Evolutionary conservation across 37 sponge, comb jelly and placozoan genomes (phyloP), one percentile per base, ranked within the genome.

Genomic region (Cliona cf. orientalis): DNA sequence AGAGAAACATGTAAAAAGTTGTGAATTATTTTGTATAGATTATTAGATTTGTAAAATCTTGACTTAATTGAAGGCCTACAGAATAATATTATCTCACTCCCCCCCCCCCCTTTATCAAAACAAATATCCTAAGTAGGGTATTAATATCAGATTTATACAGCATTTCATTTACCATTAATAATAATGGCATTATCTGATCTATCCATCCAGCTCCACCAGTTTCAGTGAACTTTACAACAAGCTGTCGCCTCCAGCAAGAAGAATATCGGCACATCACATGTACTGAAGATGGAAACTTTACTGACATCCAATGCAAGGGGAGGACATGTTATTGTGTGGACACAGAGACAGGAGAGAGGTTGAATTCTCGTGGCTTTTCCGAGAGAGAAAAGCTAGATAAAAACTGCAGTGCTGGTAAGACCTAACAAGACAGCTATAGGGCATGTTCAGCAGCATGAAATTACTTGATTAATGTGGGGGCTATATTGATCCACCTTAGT

Each of bases 301-400:
- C 38, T 0, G 23, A 37, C 21, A 4, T 58, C n/a, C 75, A 75
- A 23, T 75, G 75, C 60, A 5, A 19, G 19, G 38, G 60, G 19
- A 32, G 35, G 40, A 58, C 14, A 38, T 75, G 75, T 33, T 38
- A 34, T 60, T 75, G 75, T 57, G 75, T 75, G 59, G 4, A 56
- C 2, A 75, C 59, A 14, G 22, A 56, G n/a, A 75, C 75, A 0
- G 75, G 75, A 21, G 25, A 34, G 14, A 35, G 38, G 23, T 35
- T 75, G 7, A 75, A 58, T 19, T 29, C 45, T 59, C 4, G 60
- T 29, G 5, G 28, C 60, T 59, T 59, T 59, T 29, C 60, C 14
- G 2, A 53, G 19, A 53, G 56, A 53, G 19, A 62, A 31, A n/a
- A 7, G 7, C 17, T 23, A 23, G 12, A 28, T 12, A 62, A 19